Percentiles rank a stretch among this genome's conserved stretches.
Conservation (phyloP, 2,888 invertebrate genomes). For the Nomada lathburiana region DNA sequence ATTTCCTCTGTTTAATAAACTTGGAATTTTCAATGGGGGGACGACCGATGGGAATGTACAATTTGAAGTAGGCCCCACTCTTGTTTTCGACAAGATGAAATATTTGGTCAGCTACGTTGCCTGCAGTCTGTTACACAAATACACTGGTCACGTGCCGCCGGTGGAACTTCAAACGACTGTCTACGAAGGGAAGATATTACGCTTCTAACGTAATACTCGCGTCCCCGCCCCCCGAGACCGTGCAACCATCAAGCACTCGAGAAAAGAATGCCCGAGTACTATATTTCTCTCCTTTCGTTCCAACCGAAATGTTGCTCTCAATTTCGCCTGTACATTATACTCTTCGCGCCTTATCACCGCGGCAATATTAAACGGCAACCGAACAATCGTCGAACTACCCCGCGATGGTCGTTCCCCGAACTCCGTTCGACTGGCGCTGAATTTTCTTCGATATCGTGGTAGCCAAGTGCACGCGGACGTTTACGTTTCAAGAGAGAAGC, state of each 20-base stretch:
- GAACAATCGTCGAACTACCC: no score
- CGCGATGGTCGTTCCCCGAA: not conserved
- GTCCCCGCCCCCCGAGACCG: slow-evolving; percentile 27
- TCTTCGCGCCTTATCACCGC: not conserved
- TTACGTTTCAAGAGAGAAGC: no score
- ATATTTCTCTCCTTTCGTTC: slow-evolving; percentile 1
- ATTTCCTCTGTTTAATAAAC: not conserved
- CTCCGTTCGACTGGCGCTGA: not conserved
- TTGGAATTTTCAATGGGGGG: not conserved
- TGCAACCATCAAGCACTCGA: slow-evolving; percentile 33
- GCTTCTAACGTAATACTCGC: slow-evolving; percentile 76
- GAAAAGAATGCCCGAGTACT: slow-evolving; percentile 52
- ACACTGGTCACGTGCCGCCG: slow-evolving; percentile 78
- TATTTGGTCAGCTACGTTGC: slow-evolving; percentile 53
- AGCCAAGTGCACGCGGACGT: no score
- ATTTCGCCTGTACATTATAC: not conserved
- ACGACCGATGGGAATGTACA: not conserved
- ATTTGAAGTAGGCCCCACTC: not conserved
- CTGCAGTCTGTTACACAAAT: slow-evolving; percentile 71
- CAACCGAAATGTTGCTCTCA: not conserved
- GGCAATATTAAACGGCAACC: not conserved
- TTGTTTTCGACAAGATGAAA: slow-evolving; percentile 29
- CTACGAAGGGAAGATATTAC: slow-evolving; percentile 80
- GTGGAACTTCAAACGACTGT: slow-evolving; percentile 65
- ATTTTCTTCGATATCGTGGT: no score